phyloP scores from a whole-genome alignment of 2,113 vertebrate species.

The Eulemur macaco region DNA sequence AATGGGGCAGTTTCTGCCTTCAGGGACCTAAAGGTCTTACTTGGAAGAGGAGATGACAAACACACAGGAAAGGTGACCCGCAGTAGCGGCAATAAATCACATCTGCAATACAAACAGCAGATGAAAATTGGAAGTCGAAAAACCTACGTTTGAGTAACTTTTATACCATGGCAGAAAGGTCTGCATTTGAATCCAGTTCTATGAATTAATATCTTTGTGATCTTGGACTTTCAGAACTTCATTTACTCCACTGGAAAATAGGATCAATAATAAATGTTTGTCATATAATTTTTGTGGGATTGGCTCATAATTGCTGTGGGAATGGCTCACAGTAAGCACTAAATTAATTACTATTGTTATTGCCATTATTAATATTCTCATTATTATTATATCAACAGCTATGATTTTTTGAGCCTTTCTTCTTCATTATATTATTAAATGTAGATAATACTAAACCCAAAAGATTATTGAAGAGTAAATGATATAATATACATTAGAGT shows the following conservation, averaged over 20 bases:
- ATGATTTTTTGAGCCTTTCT: neutral
- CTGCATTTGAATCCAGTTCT: neutral
- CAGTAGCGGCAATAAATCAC: neutral
- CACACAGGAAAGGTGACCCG: neutral
- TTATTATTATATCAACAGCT: neutral
- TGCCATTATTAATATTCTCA: neutral
- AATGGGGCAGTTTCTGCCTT: neutral
- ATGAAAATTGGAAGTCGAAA: neutral
- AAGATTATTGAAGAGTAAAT: neutral
- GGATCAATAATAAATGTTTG: neutral
- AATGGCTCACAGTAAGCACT: neutral
- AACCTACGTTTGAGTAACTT: neutral
- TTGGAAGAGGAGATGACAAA: constrained; percentile 29
- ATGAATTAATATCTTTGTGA: neutral
- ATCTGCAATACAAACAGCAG: neutral
- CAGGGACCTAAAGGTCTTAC: neutral
- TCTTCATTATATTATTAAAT: neutral
- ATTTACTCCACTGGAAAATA: neutral
- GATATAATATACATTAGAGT: neutral
- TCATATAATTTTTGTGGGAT: neutral
- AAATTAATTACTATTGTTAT: neutral
- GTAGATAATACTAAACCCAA: neutral
- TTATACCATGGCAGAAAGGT: neutral
- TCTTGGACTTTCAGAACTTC: neutral
- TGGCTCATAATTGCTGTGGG: too few species aligned